Percentiles rank a stretch among this genome's conserved stretches.
These are phyloP conservation scores for Pristionchus japonicus DNA, from an alignment of 2,888 invertebrate genomes.

Conservation along the genomic window DNA sequence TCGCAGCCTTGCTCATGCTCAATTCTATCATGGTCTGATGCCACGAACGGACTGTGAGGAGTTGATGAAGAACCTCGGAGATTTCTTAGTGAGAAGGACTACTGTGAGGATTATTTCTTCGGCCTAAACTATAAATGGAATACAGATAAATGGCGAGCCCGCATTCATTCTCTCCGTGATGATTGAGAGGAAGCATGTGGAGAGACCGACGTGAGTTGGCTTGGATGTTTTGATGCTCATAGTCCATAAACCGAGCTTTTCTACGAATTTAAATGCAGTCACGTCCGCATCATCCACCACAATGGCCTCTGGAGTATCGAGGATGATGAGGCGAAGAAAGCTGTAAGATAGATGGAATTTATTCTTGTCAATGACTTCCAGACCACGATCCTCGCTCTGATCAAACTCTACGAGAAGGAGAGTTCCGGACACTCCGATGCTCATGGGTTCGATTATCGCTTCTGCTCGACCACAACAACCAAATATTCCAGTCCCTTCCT, in stretches of 20 bases:
- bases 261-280: neutral
- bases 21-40: conserved; percentile 24
- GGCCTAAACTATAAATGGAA: neutral
- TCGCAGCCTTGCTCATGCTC: neutral
- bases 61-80: conserved; percentile 20
- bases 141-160: neutral
- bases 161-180: neutral
- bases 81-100: conserved; percentile 41
- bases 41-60: conserved; percentile 18
- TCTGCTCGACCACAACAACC: neutral
- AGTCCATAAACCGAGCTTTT: neutral
- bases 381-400: neutral
- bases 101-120: neutral
- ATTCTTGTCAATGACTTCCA: neutral
- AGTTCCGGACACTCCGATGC: neutral
- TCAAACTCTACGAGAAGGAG: conserved; percentile 12
- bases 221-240: too few species aligned
- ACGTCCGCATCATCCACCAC: neutral
- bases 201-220: neutral
- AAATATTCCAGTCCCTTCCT: neutral
- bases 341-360: neutral
- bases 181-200: neutral
- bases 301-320: neutral
- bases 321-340: neutral
- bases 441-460: neutral